These are phyloP conservation scores for Sylvilagus floridanus DNA, from an alignment of 2,797 vertebrate species.

Conservation along the genomic window DNA sequence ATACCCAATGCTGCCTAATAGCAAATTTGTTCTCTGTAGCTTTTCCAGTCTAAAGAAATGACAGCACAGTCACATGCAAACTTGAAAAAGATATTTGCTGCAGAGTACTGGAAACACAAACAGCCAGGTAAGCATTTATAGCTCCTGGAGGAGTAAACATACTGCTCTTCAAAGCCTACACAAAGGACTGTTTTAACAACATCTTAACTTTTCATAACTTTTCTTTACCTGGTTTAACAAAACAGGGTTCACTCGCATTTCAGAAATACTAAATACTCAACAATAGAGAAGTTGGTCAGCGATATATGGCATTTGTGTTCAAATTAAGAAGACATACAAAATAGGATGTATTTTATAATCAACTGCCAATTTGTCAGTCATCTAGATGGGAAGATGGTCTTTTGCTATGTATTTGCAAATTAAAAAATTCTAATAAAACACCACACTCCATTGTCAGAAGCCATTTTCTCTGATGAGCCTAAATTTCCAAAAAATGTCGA, in stretches of 20 bases:
- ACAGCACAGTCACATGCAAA: not conserved
- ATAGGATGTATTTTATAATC: not conserved
- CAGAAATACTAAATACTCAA: constrained; percentile 4
- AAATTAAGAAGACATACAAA: constrained; percentile 21
- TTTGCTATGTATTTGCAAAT: constrained; percentile 1
- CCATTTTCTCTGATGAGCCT: not conserved
- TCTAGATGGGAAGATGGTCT: not conserved
- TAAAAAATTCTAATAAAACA: constrained; percentile 23
- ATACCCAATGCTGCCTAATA: not conserved
- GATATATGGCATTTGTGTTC: not conserved
- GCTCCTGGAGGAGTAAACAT: not conserved
- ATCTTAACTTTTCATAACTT: not conserved
- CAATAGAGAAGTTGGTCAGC: not conserved
- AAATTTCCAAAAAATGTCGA: not conserved
- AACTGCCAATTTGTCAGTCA: not conserved
- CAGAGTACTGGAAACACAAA: not conserved
- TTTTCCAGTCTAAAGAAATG: constrained; percentile 41
- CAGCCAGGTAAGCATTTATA: not conserved
- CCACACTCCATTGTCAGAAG: not conserved
- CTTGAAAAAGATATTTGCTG: not conserved
- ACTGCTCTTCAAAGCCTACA: not conserved
- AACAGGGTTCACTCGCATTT: not conserved
- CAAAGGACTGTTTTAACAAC: constrained; percentile 1
- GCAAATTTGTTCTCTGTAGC: not conserved
- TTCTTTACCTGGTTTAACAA: constrained; percentile 3